phyloP scores from a whole-genome alignment of 2,888 invertebrate genomes.

The Volucella zonaria region DNA sequence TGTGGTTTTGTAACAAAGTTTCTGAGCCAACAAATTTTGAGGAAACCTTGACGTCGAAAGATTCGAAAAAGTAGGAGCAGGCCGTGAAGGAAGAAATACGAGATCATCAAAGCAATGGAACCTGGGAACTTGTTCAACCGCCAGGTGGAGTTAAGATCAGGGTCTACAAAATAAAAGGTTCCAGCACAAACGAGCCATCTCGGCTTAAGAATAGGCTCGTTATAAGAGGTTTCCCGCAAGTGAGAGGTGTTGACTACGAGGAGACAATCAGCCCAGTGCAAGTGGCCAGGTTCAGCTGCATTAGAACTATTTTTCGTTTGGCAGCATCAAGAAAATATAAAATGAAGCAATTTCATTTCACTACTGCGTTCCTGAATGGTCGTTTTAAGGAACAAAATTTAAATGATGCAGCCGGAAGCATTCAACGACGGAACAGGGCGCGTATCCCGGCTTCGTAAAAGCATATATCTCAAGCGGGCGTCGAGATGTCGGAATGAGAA shows the following conservation, averaged over 20 bases:
- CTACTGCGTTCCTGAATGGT: no score
- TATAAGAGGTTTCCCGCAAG: conserved; percentile 76
- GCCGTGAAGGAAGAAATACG: conserved; percentile 1
- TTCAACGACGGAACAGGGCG: no score
- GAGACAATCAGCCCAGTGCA: conserved; percentile 77
- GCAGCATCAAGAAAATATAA: conserved; percentile 38
- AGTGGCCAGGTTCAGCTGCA: conserved; percentile 74
- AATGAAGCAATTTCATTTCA: conserved; percentile 20
- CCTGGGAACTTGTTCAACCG: conserved; percentile 1
- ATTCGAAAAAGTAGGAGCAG: no score
- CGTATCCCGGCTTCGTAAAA: no score
- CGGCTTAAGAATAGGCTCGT: conserved; percentile 76
- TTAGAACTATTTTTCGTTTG: conserved; percentile 55
- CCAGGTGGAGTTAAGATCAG: conserved; percentile 17
- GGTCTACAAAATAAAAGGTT: conserved; percentile 75
- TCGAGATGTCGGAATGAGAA: conserved; percentile 69
- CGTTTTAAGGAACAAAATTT: no score
- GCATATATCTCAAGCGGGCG: conserved; percentile 59
- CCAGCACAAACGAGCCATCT: not conserved
- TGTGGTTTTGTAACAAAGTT: no score
- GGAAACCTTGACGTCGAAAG: no score
- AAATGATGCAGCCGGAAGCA: conserved; percentile 65
- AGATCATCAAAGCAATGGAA: not conserved
- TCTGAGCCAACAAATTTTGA: no score
- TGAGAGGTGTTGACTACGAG: conserved; percentile 75